Evolutionary conservation across 2,888 invertebrate genomes (phyloP).

Genomic region (Arge pagana): DNA sequence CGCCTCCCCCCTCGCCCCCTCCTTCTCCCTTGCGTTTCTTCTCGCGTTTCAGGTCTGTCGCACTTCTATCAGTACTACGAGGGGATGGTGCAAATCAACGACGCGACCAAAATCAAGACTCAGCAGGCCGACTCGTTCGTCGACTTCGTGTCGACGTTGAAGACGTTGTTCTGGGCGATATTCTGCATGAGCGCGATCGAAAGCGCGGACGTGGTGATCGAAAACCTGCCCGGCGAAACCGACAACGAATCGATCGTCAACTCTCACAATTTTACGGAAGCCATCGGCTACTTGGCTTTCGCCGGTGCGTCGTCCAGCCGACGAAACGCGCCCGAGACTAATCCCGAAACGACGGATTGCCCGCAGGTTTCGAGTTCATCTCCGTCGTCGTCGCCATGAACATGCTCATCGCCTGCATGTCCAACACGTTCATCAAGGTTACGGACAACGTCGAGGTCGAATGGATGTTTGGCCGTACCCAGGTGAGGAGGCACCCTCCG

Average conservation of each 20-base stretch:
- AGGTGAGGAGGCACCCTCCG: too few species aligned
- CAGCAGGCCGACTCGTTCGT: slow-evolving; percentile 66
- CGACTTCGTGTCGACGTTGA: slow-evolving; percentile 63
- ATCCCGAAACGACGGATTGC: background rate
- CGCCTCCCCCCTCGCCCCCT: too few species aligned
- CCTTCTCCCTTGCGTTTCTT: slow-evolving; percentile 4
- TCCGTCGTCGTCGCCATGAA: slow-evolving; percentile 75
- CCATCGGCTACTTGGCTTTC: slow-evolving; percentile 71
- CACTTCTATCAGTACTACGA: slow-evolving; percentile 70
- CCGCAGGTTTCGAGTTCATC: slow-evolving; percentile 68
- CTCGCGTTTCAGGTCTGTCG: slow-evolving; percentile 58
- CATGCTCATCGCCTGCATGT: slow-evolving; percentile 82
- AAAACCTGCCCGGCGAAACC: slow-evolving; percentile 62
- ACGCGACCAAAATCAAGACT: slow-evolving; percentile 64
- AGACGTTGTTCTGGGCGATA: slow-evolving; percentile 73
- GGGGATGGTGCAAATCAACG: slow-evolving; percentile 66
- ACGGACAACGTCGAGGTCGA: slow-evolving; percentile 72
- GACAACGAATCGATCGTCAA: slow-evolving; percentile 61
- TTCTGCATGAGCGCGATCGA: slow-evolving; percentile 71
- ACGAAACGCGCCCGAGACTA: background rate
- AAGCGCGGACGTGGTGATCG: slow-evolving; percentile 69
- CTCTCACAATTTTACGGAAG: slow-evolving; percentile 66
- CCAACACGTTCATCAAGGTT: slow-evolving; percentile 74
- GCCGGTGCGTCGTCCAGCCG: slow-evolving; percentile 56
- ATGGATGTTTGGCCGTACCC: slow-evolving; percentile 77